Evolutionary conservation across 2,797 vertebrate genomes (phyloP).

Genomic region (Phaenicophaeus curvirostris): DNA sequence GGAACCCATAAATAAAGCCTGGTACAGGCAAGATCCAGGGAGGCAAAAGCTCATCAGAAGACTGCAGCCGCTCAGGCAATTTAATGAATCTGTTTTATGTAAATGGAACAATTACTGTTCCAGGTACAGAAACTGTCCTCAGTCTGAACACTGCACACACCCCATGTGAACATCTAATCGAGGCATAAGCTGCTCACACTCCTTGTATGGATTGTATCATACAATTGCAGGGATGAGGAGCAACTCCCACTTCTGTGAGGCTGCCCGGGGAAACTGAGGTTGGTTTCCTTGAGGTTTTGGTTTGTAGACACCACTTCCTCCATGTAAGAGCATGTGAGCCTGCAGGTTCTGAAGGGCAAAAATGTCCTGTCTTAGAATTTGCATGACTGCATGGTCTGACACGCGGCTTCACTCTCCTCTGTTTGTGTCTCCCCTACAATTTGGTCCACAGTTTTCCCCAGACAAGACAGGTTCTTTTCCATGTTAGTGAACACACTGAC

Average conservation of each 20-base stretch:
- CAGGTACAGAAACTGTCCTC: background rate
- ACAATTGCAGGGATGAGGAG: background rate
- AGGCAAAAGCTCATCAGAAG: background rate
- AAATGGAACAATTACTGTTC: background rate
- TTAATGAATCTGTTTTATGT: background rate
- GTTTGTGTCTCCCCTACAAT: background rate
- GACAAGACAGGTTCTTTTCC: background rate
- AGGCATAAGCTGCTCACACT: fast-evolving
- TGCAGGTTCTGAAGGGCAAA: background rate
- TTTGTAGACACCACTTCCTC: background rate
- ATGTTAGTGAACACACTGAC: background rate
- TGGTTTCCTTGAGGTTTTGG: background rate
- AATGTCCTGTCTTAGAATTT: too few species aligned
- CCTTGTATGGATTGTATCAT: fast-evolving
- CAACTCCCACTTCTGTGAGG: background rate
- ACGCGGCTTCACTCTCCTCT: background rate
- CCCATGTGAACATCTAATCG: background rate
- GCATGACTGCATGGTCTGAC: background rate
- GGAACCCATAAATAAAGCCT: constrained; percentile 52
- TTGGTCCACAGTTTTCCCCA: background rate
- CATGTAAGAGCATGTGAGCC: background rate
- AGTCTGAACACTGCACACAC: background rate
- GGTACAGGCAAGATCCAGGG: background rate
- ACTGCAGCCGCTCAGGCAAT: background rate
- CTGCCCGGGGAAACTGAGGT: background rate